A percentile compares a stretch with the other conserved stretches of the same genome.
These are phyloP conservation scores for Littorina saxatilis DNA, from an alignment of 1,140 invertebrate genomes.

Conservation along the genomic window DNA sequence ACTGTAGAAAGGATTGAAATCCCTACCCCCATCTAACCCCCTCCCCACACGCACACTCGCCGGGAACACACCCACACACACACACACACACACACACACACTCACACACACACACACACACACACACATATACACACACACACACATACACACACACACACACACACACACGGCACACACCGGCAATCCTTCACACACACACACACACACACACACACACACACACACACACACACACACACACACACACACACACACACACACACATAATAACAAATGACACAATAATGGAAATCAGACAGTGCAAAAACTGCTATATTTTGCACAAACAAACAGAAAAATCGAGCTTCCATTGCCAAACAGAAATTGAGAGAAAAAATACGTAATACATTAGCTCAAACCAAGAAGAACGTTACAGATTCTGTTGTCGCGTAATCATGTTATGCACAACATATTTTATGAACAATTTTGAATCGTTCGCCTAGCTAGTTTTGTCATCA, in stretches of 20 bases:
- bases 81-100: no score
- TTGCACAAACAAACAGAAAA: neutral
- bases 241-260: constrained; percentile 6
- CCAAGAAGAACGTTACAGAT: neutral
- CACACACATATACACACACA: constrained; percentile 14
- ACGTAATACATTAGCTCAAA: neutral
- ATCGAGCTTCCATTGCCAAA: no score
- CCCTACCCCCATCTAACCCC: no score
- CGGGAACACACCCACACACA: no score
- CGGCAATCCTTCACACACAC: no score
- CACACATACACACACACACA: constrained; percentile 17
- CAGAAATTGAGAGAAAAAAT: neutral
- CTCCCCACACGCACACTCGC: no score
- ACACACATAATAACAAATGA: neutral
- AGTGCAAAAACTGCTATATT: neutral
- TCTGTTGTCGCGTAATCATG: neutral
- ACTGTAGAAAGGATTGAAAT: no score
- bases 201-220: constrained; percentile 20
- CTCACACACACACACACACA: constrained; percentile 11
- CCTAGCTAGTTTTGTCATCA: no score
- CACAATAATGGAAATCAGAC: neutral
- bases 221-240: constrained; percentile 20
- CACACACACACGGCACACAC: constrained; percentile 19
- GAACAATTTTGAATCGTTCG: no score
- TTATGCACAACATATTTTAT: neutral